These are phyloP conservation scores for Glaucomys volans DNA, from an alignment of 2,113 vertebrate species.

Conservation along the genomic window DNA sequence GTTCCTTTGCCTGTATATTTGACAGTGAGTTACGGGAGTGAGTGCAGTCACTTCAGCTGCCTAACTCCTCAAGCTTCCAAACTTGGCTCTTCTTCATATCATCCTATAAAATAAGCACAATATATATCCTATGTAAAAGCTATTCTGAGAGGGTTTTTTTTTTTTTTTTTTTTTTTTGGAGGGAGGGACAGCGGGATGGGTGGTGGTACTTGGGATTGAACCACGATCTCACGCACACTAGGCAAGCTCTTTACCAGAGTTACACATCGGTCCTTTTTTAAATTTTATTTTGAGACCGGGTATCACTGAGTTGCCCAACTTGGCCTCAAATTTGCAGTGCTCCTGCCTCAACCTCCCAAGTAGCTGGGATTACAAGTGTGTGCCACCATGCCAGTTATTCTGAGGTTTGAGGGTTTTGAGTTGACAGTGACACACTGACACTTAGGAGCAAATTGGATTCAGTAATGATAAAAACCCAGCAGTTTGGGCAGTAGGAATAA, in stretches of 20 bases:
- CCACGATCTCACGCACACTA: not conserved
- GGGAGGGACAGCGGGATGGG: no score
- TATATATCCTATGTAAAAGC: not conserved
- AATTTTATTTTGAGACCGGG: not conserved
- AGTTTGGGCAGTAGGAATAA: constrained; percentile 20
- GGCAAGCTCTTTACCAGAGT: not conserved
- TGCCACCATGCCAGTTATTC: not conserved
- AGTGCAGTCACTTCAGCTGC: not conserved
- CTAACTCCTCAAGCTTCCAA: not conserved
- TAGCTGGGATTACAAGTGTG: not conserved
- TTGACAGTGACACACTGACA: not conserved
- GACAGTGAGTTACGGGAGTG: not conserved
- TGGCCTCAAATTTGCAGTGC: not conserved
- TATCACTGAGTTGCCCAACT: not conserved
- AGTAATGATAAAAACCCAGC: constrained; percentile 7
- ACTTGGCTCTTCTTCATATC: not conserved
- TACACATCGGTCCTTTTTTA: not conserved
- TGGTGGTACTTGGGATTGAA: not conserved
- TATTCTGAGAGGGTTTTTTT: not conserved
- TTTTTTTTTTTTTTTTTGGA: no score
- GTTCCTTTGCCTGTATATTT: not conserved
- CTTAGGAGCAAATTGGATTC: not conserved
- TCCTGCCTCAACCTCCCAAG: not conserved
- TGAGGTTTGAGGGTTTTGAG: not conserved
- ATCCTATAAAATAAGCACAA: not conserved